A percentile compares a stretch with the other conserved stretches of the same genome.
Conservation (phyloP, 2,797 vertebrate species). For the Enteromius afrohamiltoni region DNA sequence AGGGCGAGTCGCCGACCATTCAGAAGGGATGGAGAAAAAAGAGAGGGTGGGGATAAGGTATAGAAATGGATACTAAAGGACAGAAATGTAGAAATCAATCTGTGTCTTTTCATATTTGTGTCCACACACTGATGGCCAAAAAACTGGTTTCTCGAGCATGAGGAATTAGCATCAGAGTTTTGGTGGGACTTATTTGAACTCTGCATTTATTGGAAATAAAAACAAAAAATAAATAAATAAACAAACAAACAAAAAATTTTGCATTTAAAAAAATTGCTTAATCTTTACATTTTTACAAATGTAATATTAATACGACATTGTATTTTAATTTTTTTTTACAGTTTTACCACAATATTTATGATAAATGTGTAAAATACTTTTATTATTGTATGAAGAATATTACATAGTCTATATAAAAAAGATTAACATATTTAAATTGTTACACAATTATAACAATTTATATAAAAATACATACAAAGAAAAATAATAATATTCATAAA, state of each 20-base stretch:
- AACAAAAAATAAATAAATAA: no score
- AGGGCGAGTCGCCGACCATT: not conserved
- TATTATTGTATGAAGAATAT: not conserved
- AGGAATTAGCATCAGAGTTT: not conserved
- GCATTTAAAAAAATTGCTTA: no score
- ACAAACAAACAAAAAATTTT: no score
- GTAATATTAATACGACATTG: not conserved
- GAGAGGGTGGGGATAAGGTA: not conserved
- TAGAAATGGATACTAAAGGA: conserved; percentile 15
- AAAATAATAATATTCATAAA: not conserved
- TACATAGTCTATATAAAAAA: not conserved
- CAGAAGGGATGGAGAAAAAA: not conserved
- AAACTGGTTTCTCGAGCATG: not conserved
- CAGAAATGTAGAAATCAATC: conserved; percentile 32
- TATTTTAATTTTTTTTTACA: not conserved
- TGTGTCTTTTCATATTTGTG: not conserved
- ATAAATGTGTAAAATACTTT: not conserved
- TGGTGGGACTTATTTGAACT: not conserved
- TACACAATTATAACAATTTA: not conserved
- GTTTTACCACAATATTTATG: not conserved
- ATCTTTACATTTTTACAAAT: not conserved
- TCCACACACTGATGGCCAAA: conserved; percentile 5
- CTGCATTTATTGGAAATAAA: not conserved
- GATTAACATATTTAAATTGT: not conserved
- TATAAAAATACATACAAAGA: not conserved